Base-by-base conservation (phyloP, 2,113 vertebrate species). In the Octodon degus region DNA sequence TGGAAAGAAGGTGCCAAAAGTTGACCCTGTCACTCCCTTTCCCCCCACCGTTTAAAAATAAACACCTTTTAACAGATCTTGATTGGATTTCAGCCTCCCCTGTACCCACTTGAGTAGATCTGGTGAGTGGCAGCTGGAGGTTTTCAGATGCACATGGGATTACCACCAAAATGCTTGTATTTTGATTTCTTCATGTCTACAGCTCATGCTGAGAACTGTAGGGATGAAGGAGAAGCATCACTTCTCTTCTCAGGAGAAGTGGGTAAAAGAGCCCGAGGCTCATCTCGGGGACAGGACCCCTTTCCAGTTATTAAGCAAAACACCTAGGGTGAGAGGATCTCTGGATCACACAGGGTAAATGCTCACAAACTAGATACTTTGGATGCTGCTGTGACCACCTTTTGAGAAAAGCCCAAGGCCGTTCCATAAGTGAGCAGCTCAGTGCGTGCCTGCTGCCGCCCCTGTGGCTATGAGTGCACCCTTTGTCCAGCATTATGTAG, bases 41-140 rank as follows among this genome's bases (percentile, higher is more conserved):
- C 62, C 93, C 91, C 82, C 86, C 92, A 40, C 84, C 60, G 79
- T 62, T 94, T 90, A 70, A 89, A 96, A 98, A 98, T 98, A 98
- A 98, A 98, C 34, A 92, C 55, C 94, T 95, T 95, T 62, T 30
- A 92, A 86, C 83, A 34, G 62, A 60, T 60, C 65, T 82, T 87
- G 76, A 93, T 93, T 93, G 37, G 25, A 92, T 82, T 95, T 97
- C 80, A 86, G 89, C 68, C 32, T 94, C 89, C 90, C 89, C 63
- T 96, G 24, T 27, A 83, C 63, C 55, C 40, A 65, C 72, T 32
- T 91, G 50, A 89, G 74, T 85, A 88, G 70, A 79, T 95, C 81
- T 94, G 85, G 67, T 63, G 32, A 91, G 68, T 80, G 20, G 50
- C 65, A 74, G 16, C 72, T 93, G 67, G 79, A 93, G n/a, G 24